Percentiles rank a stretch among this genome's conserved stretches.
These are phyloP conservation scores for Ichneumoninae sp. DNA, from an alignment of 2,888 invertebrate species.

Conservation along the genomic window DNA sequence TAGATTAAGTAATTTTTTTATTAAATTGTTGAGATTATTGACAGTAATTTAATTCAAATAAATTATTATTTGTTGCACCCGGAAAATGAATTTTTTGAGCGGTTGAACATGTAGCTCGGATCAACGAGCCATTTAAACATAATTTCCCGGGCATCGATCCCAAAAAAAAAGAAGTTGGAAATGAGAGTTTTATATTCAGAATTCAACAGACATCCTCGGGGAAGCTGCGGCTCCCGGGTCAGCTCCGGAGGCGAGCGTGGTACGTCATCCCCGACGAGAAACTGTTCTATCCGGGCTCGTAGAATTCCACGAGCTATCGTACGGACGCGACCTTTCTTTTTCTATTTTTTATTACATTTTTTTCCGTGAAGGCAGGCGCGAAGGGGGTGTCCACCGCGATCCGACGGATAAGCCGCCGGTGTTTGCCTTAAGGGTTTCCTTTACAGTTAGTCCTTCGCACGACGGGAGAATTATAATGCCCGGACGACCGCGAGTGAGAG, in stretches of 20 bases:
- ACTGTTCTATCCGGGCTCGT: background rate
- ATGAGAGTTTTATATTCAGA: background rate
- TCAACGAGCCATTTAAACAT: too few species aligned
- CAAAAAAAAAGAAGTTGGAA: background rate
- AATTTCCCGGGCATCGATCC: too few species aligned
- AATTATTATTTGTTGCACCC: too few species aligned
- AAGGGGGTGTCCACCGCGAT: constrained; percentile 65
- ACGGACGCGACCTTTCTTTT: background rate
- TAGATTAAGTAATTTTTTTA: too few species aligned
- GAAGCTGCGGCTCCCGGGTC: background rate
- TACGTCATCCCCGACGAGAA: constrained; percentile 28
- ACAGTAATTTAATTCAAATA: too few species aligned
- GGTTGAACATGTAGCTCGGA: too few species aligned
- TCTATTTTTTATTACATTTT: constrained; percentile 49
- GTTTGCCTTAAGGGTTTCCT: constrained; percentile 75
- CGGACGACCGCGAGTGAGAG: constrained; percentile 53
- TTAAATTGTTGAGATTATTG: too few species aligned
- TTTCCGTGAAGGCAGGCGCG: constrained; percentile 51
- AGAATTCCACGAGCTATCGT: constrained; percentile 29
- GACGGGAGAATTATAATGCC: constrained; percentile 80
- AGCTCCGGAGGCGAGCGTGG: background rate
- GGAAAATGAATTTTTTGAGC: too few species aligned
- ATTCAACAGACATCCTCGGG: background rate
- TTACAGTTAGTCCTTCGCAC: constrained; percentile 79
- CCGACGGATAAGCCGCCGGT: constrained; percentile 68